Evolutionary conservation across 2,888 invertebrate species (phyloP), one percentile per base, ranked within the genome.

Genomic region (Ophion costatus): DNA sequence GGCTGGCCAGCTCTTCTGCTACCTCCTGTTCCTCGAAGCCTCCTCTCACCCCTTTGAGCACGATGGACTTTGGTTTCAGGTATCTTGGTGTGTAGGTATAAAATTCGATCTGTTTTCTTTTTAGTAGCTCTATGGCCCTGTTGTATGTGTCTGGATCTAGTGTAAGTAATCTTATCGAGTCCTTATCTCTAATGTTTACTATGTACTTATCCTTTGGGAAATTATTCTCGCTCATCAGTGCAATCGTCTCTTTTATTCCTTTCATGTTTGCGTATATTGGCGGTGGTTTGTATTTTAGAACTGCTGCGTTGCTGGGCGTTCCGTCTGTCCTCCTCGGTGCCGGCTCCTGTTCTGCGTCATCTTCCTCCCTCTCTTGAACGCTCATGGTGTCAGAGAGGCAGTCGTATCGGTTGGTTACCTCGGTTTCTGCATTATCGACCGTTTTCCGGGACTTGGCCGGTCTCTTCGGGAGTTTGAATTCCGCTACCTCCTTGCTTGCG

Each of bases 11-110:
- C 45, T 56, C 81, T 1, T 56, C 14, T 10, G 24, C 33, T 6
- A 78, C 11, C 1, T 78, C 64, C 0, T 10, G n/a, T 67, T 79
- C 71, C 2, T 78, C 63, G 66, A 42, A 70, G 5, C 70, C 29
- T 70, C 56, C 70, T 57, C n/a, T 14, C 0, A 57, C 29, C 0
- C 70, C 70, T 29, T 57, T 71, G 7, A 71, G 10, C 17, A 71
- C 33, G 0, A 24, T n/a, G 11, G 70, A 29, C n/a, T 71, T 71
- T n/a, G 70, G 56, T n/a, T 70, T 70, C 9, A 57, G 1, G 20
- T 56, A 11, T 9, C 56, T 56, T 0, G 70, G 70, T 0, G 56
- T 70, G 33, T 70, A 70, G 0, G 80, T 71, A 22, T 56, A 61
- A 42, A 63, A 79, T 75, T 80, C 63, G 17, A 45, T 45, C 14